Evolutionary conservation across 2,888 invertebrate genomes (phyloP).

Genomic region (Leptinotarsa rubiginosa): DNA sequence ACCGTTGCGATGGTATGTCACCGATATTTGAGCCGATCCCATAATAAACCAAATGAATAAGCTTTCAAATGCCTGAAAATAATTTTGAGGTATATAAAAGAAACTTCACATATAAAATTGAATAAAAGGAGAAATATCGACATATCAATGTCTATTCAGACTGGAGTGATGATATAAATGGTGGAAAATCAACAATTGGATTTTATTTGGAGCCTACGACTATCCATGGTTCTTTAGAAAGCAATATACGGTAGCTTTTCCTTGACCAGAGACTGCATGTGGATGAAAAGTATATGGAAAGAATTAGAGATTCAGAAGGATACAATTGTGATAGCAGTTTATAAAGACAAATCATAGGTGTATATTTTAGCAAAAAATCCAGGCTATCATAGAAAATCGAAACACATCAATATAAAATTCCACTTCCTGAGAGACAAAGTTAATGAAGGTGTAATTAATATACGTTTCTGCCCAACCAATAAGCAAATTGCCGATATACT

Average conservation of each 20-base stretch:
- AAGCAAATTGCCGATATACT: too few relatives aligned
- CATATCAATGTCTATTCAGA: neutral
- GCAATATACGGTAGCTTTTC: neutral
- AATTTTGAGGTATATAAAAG: neutral
- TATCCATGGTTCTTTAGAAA: neutral
- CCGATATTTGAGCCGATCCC: neutral
- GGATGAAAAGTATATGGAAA: neutral
- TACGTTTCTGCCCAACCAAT: too few relatives aligned
- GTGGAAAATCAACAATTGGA: neutral
- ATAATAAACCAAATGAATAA: neutral
- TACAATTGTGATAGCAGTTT: neutral
- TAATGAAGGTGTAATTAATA: too few relatives aligned
- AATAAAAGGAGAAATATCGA: neutral
- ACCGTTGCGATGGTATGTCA: too few relatives aligned
- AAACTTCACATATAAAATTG: neutral
- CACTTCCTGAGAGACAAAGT: too few relatives aligned
- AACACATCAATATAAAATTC: too few relatives aligned
- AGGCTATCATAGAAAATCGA: too few relatives aligned
- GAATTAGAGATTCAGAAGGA: neutral
- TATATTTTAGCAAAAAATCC: too few relatives aligned
- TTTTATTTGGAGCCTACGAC: neutral
- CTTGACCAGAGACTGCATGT: neutral
- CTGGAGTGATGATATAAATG: neutral
- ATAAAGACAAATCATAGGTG: too few relatives aligned
- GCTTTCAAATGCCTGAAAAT: neutral